Percentiles rank a stretch among this genome's conserved stretches.
phyloP scores from a whole-genome alignment of 2,113 vertebrate species.

The Pedionomus torquatus region DNA sequence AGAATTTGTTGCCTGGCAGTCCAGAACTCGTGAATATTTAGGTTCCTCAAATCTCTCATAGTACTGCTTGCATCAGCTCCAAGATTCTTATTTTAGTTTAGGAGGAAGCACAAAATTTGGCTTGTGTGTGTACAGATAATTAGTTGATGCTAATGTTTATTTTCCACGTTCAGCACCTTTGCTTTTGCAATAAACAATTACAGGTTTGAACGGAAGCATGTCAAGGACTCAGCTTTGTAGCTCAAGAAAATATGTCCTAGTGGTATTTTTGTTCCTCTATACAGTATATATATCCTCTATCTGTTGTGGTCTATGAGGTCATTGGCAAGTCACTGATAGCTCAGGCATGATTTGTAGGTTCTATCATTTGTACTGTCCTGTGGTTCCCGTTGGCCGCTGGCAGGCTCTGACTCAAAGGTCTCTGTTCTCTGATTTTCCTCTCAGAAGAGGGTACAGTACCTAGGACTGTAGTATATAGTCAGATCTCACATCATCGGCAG shows the following conservation, averaged over 20 bases:
- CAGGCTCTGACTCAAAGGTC: neutral
- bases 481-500: neutral
- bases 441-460: neutral
- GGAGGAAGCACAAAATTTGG: neutral
- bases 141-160: slow-evolving; percentile 18
- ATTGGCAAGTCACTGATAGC: neutral
- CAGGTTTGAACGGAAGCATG: neutral
- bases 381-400: fast-evolving
- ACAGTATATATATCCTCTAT: too few relatives aligned
- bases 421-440: neutral
- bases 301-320: neutral
- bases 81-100: slow-evolving; percentile 31
- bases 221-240: neutral
- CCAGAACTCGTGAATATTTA: slow-evolving; percentile 47
- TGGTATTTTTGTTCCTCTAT: neutral
- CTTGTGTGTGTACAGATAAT: neutral
- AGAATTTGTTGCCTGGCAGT: slow-evolving; percentile 15
- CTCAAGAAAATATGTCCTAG: neutral
- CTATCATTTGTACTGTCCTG: neutral
- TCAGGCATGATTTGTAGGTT: neutral
- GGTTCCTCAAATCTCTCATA: neutral
- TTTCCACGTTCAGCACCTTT: neutral
- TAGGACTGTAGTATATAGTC: neutral
- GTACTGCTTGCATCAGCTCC: slow-evolving; percentile 33
- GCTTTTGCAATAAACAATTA: neutral